These are phyloP conservation scores for Macaca nemestrina DNA, from an alignment of 2,113 vertebrate genomes.

Conservation along the genomic window DNA sequence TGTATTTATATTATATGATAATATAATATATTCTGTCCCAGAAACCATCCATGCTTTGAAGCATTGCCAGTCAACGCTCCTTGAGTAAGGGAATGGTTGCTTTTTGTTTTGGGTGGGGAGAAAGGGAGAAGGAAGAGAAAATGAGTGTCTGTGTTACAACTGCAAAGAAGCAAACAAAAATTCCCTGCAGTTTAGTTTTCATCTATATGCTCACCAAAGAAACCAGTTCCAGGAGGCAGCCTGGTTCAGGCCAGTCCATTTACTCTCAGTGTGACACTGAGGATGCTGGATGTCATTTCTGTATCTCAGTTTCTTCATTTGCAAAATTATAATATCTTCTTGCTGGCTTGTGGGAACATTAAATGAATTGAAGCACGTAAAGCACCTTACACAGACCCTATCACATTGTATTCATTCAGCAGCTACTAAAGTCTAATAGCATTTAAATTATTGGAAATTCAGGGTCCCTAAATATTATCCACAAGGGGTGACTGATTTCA, in stretches of 20 bases:
- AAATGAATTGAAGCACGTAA: no score
- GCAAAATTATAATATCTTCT: not conserved
- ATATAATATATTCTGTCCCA: not conserved
- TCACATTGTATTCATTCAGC: not conserved
- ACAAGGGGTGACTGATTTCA: not conserved
- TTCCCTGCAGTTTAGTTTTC: not conserved
- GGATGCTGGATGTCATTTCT: not conserved
- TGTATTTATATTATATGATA: not conserved
- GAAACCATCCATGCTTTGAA: not conserved
- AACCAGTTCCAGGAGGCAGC: not conserved
- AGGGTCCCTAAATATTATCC: not conserved
- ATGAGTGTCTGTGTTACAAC: not conserved
- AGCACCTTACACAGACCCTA: not conserved
- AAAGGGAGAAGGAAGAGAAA: not conserved
- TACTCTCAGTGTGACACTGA: not conserved
- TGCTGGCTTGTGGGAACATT: not conserved
- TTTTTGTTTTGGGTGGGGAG: not conserved
- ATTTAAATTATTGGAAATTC: not conserved
- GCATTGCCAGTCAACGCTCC: no score
- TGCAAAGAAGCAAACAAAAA: not conserved
- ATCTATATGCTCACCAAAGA: not conserved
- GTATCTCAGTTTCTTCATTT: not conserved
- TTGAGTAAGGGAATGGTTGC: not conserved
- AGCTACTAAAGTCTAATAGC: not conserved
- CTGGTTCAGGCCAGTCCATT: not conserved